Percentiles rank a stretch among this genome's conserved stretches.
These are phyloP conservation scores for Ptilonorhynchus violaceus DNA, from an alignment of 2,113 vertebrate genomes.

Conservation along the genomic window DNA sequence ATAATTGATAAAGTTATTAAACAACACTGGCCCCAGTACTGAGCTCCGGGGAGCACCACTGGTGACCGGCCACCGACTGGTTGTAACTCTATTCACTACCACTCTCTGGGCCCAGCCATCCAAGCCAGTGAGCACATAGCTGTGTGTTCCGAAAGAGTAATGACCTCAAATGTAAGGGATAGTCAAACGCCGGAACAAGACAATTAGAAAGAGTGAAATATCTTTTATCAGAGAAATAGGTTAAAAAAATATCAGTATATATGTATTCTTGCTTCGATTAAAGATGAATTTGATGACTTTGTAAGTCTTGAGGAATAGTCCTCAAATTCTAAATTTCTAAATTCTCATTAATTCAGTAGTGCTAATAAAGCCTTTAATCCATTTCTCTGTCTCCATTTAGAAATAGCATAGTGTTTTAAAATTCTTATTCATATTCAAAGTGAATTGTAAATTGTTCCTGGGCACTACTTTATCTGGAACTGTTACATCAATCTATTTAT, in stretches of 20 bases:
- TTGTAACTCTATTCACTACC: background rate
- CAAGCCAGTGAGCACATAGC: background rate
- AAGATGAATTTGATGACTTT: background rate
- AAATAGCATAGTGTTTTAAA: background rate
- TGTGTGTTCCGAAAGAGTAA: background rate
- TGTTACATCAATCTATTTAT: background rate
- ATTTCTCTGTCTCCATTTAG: background rate
- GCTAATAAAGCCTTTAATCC: background rate
- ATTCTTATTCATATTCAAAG: background rate
- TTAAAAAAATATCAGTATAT: background rate
- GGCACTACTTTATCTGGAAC: background rate
- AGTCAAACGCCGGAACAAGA: background rate
- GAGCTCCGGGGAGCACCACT: background rate
- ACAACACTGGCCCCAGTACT: accelerated
- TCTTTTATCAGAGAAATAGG: background rate
- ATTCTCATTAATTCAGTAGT: background rate
- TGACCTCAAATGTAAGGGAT: background rate
- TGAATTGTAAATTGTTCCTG: background rate
- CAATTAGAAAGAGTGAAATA: background rate
- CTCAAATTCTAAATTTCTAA: too few species aligned
- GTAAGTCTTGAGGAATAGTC: background rate
- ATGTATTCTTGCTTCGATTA: background rate
- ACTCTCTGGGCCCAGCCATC: background rate
- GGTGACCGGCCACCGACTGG: background rate
- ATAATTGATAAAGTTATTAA: background rate